Conservation (phyloP, 2,797 vertebrate genomes). For the Harpagifer antarcticus region DNA sequence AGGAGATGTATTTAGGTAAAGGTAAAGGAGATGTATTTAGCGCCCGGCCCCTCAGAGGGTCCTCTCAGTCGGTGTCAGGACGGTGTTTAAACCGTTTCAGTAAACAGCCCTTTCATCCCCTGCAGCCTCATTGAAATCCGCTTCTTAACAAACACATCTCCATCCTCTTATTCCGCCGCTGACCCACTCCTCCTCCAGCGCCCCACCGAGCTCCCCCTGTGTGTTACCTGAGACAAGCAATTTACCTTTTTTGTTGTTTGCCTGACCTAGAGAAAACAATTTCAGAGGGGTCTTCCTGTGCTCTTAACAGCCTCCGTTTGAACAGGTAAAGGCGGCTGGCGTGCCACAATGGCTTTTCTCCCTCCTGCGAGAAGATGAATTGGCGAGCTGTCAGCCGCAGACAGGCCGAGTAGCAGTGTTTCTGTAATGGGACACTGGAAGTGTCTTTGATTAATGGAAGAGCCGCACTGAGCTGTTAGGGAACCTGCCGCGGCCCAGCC, state of each 20-base stretch:
- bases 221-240: conserved; percentile 88
- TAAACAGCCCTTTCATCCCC: conserved; percentile 63
- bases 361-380: conserved; percentile 89
- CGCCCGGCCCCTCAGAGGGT: conserved; percentile 48
- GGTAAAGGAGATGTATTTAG: conserved; percentile 65
- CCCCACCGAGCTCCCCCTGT: conserved; percentile 59
- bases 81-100: conserved; percentile 51
- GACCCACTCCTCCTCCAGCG: conserved; percentile 58
- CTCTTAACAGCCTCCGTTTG: conserved; percentile 83
- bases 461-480: conserved; percentile 87
- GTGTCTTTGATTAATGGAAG: conserved; percentile 98
- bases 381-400: conserved; percentile 91
- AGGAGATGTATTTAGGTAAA: not conserved
- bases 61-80: conserved; percentile 51
- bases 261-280: conserved; percentile 91
- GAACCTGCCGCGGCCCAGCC: conserved; percentile 82
- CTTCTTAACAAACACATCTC: conserved; percentile 84
- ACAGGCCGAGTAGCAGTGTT: conserved; percentile 92
- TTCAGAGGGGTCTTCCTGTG: conserved; percentile 87
- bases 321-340: conserved; percentile 83
- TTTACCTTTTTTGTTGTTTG: conserved; percentile 88
- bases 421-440: conserved; percentile 97
- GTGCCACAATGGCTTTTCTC: conserved; percentile 76
- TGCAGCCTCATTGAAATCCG: conserved; percentile 77
- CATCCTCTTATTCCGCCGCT: conserved; percentile 70